Evolutionary conservation across 1,140 invertebrate genomes (phyloP).

Genomic region (Andrena cerasifolii): DNA sequence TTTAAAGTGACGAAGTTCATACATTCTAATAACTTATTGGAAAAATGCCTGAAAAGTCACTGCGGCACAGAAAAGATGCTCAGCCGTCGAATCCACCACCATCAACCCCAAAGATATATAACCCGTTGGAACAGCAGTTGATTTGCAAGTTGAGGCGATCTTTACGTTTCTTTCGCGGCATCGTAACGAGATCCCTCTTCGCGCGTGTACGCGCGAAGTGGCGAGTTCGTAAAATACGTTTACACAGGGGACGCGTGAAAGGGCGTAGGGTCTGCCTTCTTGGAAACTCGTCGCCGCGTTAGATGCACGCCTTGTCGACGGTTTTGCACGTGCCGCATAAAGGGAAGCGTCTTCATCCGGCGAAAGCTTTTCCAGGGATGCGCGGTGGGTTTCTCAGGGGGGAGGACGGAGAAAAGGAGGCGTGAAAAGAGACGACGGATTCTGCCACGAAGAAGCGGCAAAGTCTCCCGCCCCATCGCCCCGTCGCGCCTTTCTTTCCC

Average conservation of each 20-base stretch:
- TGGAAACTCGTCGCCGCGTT: conserved; percentile 34
- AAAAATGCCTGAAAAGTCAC: too few species aligned
- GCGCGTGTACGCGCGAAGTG: conserved; percentile 14
- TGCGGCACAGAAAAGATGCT: too few species aligned
- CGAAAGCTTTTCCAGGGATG: conserved; percentile 59
- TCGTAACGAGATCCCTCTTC: background rate
- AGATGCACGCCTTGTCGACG: conserved; percentile 35
- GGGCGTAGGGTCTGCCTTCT: conserved; percentile 14
- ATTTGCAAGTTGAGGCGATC: too few species aligned
- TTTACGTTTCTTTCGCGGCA: background rate
- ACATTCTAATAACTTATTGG: too few species aligned
- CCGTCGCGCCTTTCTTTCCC: background rate
- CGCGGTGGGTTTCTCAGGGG: conserved; percentile 26
- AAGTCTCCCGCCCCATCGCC: conserved; percentile 45
- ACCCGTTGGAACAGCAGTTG: background rate
- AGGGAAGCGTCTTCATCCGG: conserved; percentile 59
- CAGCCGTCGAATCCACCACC: too few species aligned
- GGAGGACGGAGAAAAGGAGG: conserved; percentile 16
- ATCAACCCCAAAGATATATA: too few species aligned
- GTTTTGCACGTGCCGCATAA: conserved; percentile 62
- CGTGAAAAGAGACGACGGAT: conserved; percentile 54
- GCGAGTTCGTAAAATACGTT: conserved; percentile 41
- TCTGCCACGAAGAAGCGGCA: conserved; percentile 54
- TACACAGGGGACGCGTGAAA: conserved; percentile 23
- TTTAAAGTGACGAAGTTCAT: too few species aligned